phyloP scores from a whole-genome alignment of 2,113 vertebrate genomes.

The Bombycilla garrulus region DNA sequence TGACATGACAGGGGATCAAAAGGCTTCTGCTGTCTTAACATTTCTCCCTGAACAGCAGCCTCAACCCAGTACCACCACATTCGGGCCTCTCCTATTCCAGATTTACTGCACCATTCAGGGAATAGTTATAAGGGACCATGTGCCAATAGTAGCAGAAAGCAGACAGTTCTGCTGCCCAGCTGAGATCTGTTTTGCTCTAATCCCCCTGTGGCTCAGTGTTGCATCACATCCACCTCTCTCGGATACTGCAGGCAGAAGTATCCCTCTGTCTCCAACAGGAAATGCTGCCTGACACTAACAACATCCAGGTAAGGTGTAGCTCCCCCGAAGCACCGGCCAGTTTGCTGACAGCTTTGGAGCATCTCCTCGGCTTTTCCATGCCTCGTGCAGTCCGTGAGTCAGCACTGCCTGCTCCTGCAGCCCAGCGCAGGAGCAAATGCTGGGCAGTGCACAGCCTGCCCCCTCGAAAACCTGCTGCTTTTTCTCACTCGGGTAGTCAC shows the following conservation, averaged over 20 bases:
- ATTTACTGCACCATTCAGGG: not conserved
- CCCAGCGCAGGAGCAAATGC: not conserved
- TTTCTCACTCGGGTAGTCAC: not conserved
- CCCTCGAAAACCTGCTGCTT: not conserved
- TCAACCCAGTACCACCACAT: not conserved
- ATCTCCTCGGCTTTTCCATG: not conserved
- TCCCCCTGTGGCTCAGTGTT: rapidly evolving
- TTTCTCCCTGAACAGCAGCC: not conserved
- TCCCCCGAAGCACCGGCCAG: rapidly evolving
- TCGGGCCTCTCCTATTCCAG: not conserved
- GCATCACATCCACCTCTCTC: not conserved
- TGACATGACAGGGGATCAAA: rapidly evolving
- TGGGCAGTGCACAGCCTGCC: not conserved
- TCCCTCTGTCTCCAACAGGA: not conserved
- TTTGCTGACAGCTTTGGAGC: not conserved
- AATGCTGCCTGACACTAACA: not conserved
- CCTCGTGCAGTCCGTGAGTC: not conserved
- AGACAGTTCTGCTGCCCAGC: not conserved
- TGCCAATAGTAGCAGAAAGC: not conserved
- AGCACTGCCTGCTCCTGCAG: not conserved
- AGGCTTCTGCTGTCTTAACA: not conserved
- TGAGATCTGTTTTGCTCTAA: not conserved
- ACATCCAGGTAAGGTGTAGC: not conserved
- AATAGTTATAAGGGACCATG: not conserved
- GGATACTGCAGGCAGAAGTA: not conserved